These are phyloP conservation scores for Ichneumoninae sp. DNA, from an alignment of 2,888 invertebrate genomes.

Conservation along the genomic window DNA sequence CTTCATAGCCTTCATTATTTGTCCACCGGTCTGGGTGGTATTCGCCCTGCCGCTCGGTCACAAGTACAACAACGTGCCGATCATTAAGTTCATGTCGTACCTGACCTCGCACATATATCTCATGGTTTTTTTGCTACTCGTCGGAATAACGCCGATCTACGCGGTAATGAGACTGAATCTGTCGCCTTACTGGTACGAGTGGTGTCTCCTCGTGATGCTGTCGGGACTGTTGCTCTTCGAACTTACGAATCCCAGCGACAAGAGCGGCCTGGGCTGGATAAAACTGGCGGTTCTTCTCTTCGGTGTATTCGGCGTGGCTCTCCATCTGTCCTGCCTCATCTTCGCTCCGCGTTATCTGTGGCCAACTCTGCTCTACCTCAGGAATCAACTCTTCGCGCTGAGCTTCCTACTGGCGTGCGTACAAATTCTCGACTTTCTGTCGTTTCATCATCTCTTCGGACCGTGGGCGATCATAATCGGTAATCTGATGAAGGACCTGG, in stretches of 20 bases:
- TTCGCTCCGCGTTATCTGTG: slow-evolving; percentile 89
- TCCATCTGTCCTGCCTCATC: slow-evolving; percentile 93
- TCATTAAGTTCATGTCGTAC: slow-evolving; percentile 99
- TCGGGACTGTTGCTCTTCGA: slow-evolving; percentile 98
- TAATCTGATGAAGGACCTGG: slow-evolving; percentile 96
- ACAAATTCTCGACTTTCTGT: slow-evolving; percentile 98
- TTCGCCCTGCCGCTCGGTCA: slow-evolving; percentile 98
- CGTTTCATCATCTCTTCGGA: slow-evolving; percentile 99
- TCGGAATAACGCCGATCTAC: slow-evolving; percentile 95
- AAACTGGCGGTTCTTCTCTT: slow-evolving; percentile 94
- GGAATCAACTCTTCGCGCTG: slow-evolving; percentile 98
- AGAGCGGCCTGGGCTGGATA: slow-evolving; percentile 98
- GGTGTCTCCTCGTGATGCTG: slow-evolving; percentile 97
- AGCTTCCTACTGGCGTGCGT: slow-evolving; percentile 98
- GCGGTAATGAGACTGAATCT: slow-evolving; percentile 92
- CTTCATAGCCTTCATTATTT: slow-evolving; percentile 95
- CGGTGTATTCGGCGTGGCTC: slow-evolving; percentile 95
- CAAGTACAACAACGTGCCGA: slow-evolving; percentile 98
- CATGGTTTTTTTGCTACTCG: slow-evolving; percentile 95
- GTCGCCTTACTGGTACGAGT: slow-evolving; percentile 98
- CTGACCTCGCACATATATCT: slow-evolving; percentile 99
- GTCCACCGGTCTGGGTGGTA: slow-evolving; percentile 98
- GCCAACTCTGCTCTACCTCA: slow-evolving; percentile 95
- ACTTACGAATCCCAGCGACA: slow-evolving; percentile 98
- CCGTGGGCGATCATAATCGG: slow-evolving; percentile 99